A percentile compares a stretch with the other conserved stretches of the same genome.
Conservation (phyloP, 1,140 invertebrate species). For the Hyles euphorbiae region DNA sequence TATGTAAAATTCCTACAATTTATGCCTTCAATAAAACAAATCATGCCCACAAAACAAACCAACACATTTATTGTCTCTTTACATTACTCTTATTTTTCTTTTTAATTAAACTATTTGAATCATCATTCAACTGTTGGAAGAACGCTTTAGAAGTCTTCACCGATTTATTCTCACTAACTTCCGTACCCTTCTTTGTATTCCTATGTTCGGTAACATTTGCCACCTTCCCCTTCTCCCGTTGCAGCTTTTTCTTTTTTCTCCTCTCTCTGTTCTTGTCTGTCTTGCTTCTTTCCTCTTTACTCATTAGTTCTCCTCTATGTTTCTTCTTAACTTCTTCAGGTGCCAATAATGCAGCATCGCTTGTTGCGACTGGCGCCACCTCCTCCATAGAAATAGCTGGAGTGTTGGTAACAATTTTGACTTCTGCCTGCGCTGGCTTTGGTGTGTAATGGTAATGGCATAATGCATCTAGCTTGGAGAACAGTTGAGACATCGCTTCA, state of each 20-base stretch:
- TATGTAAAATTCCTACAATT: neutral
- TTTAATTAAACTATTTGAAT: slow-evolving; percentile 75
- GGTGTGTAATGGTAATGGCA: slow-evolving; percentile 97
- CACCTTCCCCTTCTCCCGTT: slow-evolving; percentile 78
- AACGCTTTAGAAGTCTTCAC: slow-evolving; percentile 89
- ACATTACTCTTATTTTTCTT: slow-evolving; percentile 47
- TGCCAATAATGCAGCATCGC: slow-evolving; percentile 90
- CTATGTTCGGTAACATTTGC: slow-evolving; percentile 77
- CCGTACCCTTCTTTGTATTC: slow-evolving; percentile 77
- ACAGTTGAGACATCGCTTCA: slow-evolving; percentile 85
- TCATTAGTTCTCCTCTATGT: slow-evolving; percentile 86
- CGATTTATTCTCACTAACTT: slow-evolving; percentile 66
- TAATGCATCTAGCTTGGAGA: slow-evolving; percentile 93
- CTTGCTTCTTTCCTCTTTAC: slow-evolving; percentile 85
- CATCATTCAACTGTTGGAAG: slow-evolving; percentile 88
- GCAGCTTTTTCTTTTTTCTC: slow-evolving; percentile 89
- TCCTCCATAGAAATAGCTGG: slow-evolving; percentile 96
- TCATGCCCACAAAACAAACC: slow-evolving; percentile 1
- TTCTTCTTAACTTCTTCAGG: slow-evolving; percentile 95
- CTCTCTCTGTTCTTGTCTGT: slow-evolving; percentile 94
- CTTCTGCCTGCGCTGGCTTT: slow-evolving; percentile 87
- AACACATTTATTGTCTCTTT: slow-evolving; percentile 45
- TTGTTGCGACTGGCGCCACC: slow-evolving; percentile 91
- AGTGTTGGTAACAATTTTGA: slow-evolving; percentile 93
- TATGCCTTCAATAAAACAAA: slow-evolving; percentile 6